phyloP scores from a whole-genome alignment of 2,113 vertebrate genomes.

The Calidris pygmaea region DNA sequence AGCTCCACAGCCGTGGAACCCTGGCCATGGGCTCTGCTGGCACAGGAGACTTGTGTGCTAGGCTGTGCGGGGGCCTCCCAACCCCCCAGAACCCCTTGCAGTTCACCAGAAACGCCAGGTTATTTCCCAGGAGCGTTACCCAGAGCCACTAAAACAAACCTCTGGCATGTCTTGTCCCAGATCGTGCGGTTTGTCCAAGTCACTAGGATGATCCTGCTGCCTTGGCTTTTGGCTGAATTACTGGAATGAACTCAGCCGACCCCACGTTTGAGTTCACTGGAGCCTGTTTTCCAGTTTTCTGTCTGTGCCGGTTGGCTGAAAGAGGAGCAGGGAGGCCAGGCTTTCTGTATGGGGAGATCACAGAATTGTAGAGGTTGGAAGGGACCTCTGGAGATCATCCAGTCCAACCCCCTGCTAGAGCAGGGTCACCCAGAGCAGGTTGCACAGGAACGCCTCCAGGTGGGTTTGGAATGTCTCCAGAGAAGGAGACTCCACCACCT shows the following conservation, averaged over 20 bases:
- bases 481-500: too few relatives aligned
- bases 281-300: background rate
- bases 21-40: background rate
- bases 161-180: background rate
- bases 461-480: too few relatives aligned
- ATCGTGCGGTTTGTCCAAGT: background rate
- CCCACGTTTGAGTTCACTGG: background rate
- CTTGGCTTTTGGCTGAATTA: background rate
- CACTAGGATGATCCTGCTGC: background rate
- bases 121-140: accelerated
- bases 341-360: accelerated
- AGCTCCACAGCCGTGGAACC: background rate
- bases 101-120: background rate
- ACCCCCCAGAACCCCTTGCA: accelerated
- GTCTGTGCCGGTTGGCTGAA: background rate
- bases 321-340: background rate
- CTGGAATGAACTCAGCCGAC: background rate
- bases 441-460: too few relatives aligned
- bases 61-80: background rate
- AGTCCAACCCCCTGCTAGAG: too few relatives aligned
- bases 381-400: too few relatives aligned
- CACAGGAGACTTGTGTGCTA: background rate
- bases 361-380: too few relatives aligned
- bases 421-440: too few relatives aligned
- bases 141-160: background rate